phyloP scores from a whole-genome alignment of 1,140 invertebrate genomes.

The Lordiphosa clarofinis region DNA sequence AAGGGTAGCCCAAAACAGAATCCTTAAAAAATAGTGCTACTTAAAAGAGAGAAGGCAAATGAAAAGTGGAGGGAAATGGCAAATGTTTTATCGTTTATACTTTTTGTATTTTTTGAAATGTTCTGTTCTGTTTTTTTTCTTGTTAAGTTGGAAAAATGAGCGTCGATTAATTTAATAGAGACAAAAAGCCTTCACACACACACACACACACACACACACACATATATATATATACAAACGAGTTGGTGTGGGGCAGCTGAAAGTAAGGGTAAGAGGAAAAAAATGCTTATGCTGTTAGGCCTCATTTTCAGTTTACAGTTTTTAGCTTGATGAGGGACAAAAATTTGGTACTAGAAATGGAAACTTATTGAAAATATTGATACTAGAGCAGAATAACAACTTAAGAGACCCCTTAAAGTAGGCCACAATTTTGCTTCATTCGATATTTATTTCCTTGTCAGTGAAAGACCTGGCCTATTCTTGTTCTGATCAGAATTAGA shows the following conservation, averaged over 20 bases:
- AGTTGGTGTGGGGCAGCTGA: background rate
- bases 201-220: slow-evolving; percentile 32
- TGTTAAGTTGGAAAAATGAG: slow-evolving; percentile 79
- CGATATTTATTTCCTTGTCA: too few relatives aligned
- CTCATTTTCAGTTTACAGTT: background rate
- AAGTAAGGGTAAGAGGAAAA: too few relatives aligned
- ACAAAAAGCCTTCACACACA: slow-evolving; percentile 73
- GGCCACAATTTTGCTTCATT: too few relatives aligned
- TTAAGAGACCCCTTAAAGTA: too few relatives aligned
- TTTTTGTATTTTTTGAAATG: slow-evolving; percentile 30
- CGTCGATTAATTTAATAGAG: slow-evolving; percentile 79
- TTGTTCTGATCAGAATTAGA: too few relatives aligned
- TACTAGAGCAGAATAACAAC: too few relatives aligned
- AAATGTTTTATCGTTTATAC: slow-evolving; percentile 79
- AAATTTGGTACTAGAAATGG: too few relatives aligned
- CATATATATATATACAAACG: background rate
- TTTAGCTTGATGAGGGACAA: background rate
- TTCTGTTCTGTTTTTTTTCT: slow-evolving; percentile 14
- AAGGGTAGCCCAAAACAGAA: slow-evolving; percentile 54
- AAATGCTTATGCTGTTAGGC: too few relatives aligned
- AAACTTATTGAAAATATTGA: too few relatives aligned
- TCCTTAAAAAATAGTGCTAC: slow-evolving; percentile 79
- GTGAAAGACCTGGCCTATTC: too few relatives aligned
- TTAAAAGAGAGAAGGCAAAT: slow-evolving; percentile 56
- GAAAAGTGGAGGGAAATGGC: slow-evolving; percentile 53